Conservation (phyloP, 2,888 invertebrate genomes). For the Tuta absoluta region DNA sequence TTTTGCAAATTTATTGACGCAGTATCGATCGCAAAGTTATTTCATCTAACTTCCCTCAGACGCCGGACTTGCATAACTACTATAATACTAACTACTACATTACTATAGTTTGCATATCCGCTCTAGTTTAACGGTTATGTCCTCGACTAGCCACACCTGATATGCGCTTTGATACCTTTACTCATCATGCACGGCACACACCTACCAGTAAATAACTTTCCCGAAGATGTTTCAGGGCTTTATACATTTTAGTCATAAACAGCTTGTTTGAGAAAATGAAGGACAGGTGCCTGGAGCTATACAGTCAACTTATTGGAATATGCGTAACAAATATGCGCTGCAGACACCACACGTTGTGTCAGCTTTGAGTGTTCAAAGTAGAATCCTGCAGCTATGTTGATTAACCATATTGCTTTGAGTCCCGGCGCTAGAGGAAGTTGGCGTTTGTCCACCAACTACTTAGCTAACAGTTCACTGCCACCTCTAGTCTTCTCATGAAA, state of each 20-base stretch:
- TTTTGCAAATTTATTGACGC: too few relatives aligned
- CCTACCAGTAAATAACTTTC: not conserved
- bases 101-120: too few relatives aligned
- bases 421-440: not conserved
- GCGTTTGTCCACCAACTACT: slow-evolving; percentile 1
- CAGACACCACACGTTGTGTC: too few relatives aligned
- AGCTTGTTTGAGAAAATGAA: not conserved
- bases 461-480: not conserved
- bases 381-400: not conserved
- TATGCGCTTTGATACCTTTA: not conserved
- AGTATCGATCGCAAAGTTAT: slow-evolving; percentile 15
- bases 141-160: slow-evolving; percentile 7
- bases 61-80: too few relatives aligned
- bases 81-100: too few relatives aligned
- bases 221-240: not conserved
- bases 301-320: not conserved
- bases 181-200: not conserved
- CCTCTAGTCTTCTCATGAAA: not conserved
- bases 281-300: not conserved
- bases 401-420: not conserved
- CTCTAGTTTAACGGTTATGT: slow-evolving; percentile 24
- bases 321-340: not conserved
- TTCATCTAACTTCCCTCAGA: slow-evolving; percentile 26
- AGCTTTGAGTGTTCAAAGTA: not conserved
- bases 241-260: not conserved